These are phyloP conservation scores for Hydra vulgaris DNA, from an alignment of 30 jellyfish, hydroid and myxozoan genomes.

Conservation along the genomic window DNA sequence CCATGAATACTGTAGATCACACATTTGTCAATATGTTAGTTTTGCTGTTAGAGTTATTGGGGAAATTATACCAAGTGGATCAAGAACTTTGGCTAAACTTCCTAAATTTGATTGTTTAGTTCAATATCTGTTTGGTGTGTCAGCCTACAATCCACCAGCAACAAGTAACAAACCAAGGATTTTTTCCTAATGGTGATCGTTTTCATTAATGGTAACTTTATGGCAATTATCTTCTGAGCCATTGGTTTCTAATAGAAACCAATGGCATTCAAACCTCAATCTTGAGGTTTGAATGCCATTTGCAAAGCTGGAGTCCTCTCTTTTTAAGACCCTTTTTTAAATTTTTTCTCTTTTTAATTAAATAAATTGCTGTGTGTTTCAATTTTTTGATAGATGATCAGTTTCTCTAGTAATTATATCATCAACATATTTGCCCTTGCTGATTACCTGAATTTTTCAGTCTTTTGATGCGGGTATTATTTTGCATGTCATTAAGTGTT, in stretches of 20 bases:
- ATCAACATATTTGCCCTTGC: conserved; percentile 16
- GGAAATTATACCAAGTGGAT: background rate
- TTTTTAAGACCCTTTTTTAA: no score
- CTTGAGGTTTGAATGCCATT: background rate
- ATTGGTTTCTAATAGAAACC: background rate
- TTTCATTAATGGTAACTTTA: background rate
- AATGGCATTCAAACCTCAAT: no score
- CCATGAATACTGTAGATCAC: background rate
- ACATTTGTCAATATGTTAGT: background rate
- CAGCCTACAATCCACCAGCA: background rate
- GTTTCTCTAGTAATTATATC: background rate
- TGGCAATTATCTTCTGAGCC: background rate
- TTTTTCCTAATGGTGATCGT: background rate
- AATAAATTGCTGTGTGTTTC: no score
- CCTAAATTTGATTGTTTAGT: background rate
- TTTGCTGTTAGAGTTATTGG: background rate
- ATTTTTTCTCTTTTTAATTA: no score
- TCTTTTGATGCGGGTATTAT: background rate
- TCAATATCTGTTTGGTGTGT: background rate
- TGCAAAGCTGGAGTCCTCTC: background rate
- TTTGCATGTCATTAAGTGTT: background rate
- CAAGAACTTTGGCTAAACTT: background rate
- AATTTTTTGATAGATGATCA: background rate
- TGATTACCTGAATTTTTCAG: background rate
- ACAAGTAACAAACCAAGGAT: background rate